Evolutionary conservation across 2,113 vertebrate species (phyloP).

Genomic region (Podarcis raffonei): DNA sequence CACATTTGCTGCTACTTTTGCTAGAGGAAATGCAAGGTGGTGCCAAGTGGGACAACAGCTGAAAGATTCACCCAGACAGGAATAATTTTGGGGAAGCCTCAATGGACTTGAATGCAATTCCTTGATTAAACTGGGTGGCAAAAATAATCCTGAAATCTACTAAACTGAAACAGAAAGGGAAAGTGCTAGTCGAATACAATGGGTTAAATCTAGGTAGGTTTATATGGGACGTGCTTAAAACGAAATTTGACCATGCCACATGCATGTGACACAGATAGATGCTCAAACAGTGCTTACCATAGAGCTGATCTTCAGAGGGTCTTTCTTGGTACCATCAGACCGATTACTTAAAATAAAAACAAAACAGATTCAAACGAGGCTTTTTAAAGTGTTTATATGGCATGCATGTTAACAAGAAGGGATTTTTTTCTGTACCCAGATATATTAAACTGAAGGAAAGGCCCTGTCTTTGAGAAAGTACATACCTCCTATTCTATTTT

Average conservation of each 20-base stretch:
- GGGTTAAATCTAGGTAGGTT: background rate
- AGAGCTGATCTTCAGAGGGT: slow-evolving; percentile 93
- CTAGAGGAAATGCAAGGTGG: background rate
- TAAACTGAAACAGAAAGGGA: background rate
- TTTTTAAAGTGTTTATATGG: background rate
- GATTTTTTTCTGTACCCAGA: background rate
- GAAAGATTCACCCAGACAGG: background rate
- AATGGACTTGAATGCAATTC: background rate
- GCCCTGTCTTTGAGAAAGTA: background rate
- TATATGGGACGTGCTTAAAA: background rate
- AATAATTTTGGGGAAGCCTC: background rate
- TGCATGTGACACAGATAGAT: background rate
- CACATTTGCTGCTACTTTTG: background rate
- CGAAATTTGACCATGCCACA: background rate
- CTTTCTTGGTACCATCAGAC: slow-evolving; percentile 96
- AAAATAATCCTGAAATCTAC: background rate
- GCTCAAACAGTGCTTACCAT: slow-evolving; percentile 82
- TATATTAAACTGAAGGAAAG: background rate
- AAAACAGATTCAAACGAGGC: background rate
- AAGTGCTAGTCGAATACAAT: background rate
- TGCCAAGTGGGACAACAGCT: background rate
- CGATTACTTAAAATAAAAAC: slow-evolving; percentile 81
- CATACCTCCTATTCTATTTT: background rate
- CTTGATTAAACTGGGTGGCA: background rate
- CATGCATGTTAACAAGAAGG: background rate